These are phyloP conservation scores for Embidobia sp. DNA, from an alignment of 2,888 invertebrate genomes.

Conservation along the genomic window DNA sequence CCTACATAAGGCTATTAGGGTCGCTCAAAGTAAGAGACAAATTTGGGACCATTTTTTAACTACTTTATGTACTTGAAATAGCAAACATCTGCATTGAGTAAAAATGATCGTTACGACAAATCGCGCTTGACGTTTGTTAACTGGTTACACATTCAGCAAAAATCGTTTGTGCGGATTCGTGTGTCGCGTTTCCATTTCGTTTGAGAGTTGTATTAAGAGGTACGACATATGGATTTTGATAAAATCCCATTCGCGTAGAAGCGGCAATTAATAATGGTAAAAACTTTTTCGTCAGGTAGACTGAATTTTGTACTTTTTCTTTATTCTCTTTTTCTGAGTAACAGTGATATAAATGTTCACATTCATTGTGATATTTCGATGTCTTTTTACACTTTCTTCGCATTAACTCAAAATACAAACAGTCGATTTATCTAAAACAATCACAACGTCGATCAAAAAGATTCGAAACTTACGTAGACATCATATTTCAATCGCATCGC, in stretches of 20 bases:
- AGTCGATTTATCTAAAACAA: constrained; percentile 1
- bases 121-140: not conserved
- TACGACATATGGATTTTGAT: too few species aligned
- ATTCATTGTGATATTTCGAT: constrained; percentile 37
- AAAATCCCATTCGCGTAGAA: too few species aligned
- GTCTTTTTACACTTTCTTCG: constrained; percentile 34
- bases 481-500: not conserved
- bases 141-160: not conserved
- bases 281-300: constrained; percentile 1
- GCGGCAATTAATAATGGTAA: too few species aligned
- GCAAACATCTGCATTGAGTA: too few species aligned
- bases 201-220: too few species aligned
- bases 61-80: too few species aligned
- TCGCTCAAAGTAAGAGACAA: too few species aligned
- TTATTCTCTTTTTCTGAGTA: not conserved
- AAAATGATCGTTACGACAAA: not conserved
- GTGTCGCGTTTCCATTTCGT: not conserved
- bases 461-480: constrained; percentile 1
- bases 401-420: constrained; percentile 2
- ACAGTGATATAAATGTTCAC: constrained; percentile 12
- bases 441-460: not conserved
- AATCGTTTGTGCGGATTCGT: constrained; percentile 4
- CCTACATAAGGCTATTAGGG: too few species aligned
- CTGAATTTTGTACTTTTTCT: constrained; percentile 30
- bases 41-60: too few species aligned